These are phyloP conservation scores for Phacellophora camtschatica DNA, from an alignment of 30 jellyfish, hydroid and myxozoan genomes.

Conservation along the genomic window DNA sequence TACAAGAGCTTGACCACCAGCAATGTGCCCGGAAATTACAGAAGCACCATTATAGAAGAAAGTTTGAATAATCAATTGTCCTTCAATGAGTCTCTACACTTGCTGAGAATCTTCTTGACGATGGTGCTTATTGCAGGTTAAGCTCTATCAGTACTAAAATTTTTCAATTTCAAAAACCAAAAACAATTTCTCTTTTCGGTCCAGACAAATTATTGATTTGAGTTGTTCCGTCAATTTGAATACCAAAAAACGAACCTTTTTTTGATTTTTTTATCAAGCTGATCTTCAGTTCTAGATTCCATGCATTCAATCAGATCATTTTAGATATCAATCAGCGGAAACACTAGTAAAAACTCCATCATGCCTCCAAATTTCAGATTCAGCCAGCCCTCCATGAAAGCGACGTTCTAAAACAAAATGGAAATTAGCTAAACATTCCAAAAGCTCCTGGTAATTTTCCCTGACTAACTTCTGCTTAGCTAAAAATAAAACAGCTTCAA, in stretches of 20 bases:
- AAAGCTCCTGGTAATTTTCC: constrained; percentile 38
- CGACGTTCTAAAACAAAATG: constrained; percentile 26
- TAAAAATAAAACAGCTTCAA: too few species aligned
- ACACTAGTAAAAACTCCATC: constrained; percentile 31
- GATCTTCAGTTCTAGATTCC: background rate
- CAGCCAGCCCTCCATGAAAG: background rate
- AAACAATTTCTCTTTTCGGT: background rate
- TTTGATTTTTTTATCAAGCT: background rate
- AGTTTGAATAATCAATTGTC: constrained; percentile 2
- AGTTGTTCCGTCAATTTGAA: constrained; percentile 41
- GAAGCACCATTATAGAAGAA: constrained; percentile 25
- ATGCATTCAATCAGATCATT: too few species aligned
- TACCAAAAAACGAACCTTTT: constrained; percentile 6
- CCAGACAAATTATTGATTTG: constrained; percentile 10
- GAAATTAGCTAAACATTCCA: constrained; percentile 24
- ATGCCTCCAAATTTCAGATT: background rate
- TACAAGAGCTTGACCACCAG: constrained; percentile 40
- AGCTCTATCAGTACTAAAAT: constrained; percentile 31
- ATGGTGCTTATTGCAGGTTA: constrained; percentile 17
- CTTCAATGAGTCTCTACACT: constrained; percentile 5
- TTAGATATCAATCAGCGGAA: background rate
- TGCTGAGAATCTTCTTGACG: background rate
- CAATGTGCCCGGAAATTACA: constrained; percentile 24
- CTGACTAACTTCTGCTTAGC: too few species aligned
- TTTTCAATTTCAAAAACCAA: background rate